Evolutionary conservation across 1,140 invertebrate genomes (phyloP).

Genomic region (Sycobia sp.): DNA sequence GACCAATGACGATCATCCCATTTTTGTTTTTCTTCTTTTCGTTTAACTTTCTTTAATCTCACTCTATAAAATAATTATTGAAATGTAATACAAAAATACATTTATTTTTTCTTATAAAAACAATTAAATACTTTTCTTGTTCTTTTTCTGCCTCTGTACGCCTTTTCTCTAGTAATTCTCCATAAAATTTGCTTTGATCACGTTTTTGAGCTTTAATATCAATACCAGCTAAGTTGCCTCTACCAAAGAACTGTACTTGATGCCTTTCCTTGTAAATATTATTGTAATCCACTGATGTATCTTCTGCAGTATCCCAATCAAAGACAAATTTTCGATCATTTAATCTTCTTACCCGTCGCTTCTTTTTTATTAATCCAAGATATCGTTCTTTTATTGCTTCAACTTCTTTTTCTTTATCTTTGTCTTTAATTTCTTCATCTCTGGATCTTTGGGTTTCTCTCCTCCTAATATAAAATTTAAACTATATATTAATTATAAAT

Average conservation of each 20-base stretch:
- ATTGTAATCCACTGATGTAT: conserved; percentile 98
- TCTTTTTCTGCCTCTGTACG: conserved; percentile 97
- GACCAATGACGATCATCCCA: conserved; percentile 99
- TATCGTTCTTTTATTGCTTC: conserved; percentile 95
- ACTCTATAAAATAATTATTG: conserved; percentile 62
- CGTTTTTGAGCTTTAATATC: conserved; percentile 97
- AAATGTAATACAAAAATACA: conserved; percentile 5
- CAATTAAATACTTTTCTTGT: conserved; percentile 80
- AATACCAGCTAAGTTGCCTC: conserved; percentile 97
- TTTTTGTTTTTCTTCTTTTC: conserved; percentile 96
- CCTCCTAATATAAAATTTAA: conserved; percentile 39
- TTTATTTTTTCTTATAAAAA: not conserved
- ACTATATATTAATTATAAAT: no score
- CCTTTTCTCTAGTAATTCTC: conserved; percentile 91
- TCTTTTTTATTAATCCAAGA: conserved; percentile 93
- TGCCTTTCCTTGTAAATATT: conserved; percentile 94
- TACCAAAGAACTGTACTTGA: conserved; percentile 95
- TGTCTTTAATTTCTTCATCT: conserved; percentile 71
- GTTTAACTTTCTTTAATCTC: conserved; percentile 90
- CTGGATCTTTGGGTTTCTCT: conserved; percentile 52
- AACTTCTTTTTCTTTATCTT: conserved; percentile 89
- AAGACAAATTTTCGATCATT: conserved; percentile 99
- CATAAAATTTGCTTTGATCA: conserved; percentile 98
- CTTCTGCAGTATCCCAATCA: conserved; percentile 99
- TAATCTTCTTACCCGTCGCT: conserved; percentile 85